Conservation (phyloP, 2,113 vertebrate species). For the Peucedramus taeniatus region DNA sequence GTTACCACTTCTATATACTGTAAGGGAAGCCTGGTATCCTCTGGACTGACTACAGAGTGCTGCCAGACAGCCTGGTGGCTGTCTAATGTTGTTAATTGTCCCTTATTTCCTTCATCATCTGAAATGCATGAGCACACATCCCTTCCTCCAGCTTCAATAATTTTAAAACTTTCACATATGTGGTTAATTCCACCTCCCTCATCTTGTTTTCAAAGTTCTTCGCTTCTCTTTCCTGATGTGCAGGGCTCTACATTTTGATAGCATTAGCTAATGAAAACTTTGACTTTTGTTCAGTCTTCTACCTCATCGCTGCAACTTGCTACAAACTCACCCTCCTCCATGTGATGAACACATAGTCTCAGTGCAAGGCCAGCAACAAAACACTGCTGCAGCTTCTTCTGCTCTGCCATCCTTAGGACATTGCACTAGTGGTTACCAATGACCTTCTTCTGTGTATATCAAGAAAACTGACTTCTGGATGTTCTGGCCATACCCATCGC, state of each 20-base stretch:
- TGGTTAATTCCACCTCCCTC: neutral
- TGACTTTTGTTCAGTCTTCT: neutral
- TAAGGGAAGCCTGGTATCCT: neutral
- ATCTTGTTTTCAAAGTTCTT: neutral
- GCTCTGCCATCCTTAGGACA: neutral
- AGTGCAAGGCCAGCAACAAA: neutral
- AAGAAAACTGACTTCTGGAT: neutral
- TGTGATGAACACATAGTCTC: fast-evolving
- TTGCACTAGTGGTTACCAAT: neutral
- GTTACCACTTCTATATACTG: neutral
- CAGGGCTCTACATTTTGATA: neutral
- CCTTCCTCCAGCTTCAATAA: neutral
- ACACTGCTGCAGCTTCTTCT: neutral
- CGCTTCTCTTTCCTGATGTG: neutral
- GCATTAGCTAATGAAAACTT: neutral
- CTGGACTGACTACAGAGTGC: neutral
- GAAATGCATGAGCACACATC: neutral
- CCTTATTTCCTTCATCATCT: neutral
- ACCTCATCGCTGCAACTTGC: neutral
- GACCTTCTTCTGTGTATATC: neutral
- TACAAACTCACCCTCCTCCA: neutral
- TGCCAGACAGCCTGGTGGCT: neutral
- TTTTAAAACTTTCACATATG: neutral
- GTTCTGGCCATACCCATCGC: neutral
- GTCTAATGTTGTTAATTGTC: neutral